Evolutionary conservation across 2,113 vertebrate species (phyloP).

Genomic region (Mystacornis crossleyi): DNA sequence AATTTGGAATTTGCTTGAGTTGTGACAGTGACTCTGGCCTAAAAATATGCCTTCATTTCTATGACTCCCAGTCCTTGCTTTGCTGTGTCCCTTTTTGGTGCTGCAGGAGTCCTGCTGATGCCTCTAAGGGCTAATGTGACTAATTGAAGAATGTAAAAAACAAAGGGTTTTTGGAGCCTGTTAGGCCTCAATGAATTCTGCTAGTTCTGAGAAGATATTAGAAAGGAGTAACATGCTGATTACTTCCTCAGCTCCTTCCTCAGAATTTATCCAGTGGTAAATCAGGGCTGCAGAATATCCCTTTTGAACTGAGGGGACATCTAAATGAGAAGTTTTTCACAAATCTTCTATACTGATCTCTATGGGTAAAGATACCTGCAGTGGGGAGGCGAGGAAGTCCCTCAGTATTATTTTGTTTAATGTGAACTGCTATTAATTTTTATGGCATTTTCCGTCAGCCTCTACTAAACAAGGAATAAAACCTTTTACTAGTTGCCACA

Average conservation of each 20-base stretch:
- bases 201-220: background rate
- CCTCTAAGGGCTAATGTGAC: background rate
- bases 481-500: background rate
- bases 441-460: background rate
- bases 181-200: background rate
- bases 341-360: background rate
- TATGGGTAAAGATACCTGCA: background rate
- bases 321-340: background rate
- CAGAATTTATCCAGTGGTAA: background rate
- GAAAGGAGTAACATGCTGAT: background rate
- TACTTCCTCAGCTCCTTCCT: background rate
- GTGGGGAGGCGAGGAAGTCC: rapidly evolving
- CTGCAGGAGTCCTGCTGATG: background rate
- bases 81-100: background rate
- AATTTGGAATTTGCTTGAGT: background rate
- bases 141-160: background rate
- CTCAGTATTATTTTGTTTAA: background rate
- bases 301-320: background rate
- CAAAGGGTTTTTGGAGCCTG: background rate
- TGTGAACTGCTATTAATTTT: background rate
- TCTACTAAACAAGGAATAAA: background rate
- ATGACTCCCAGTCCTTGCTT: background rate
- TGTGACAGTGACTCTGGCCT: background rate
- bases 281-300: background rate
- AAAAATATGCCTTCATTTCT: background rate